Percentiles rank a stretch among this genome's conserved stretches.
These are phyloP conservation scores for Tiliqua scincoides DNA, from an alignment of 2,113 vertebrate genomes.

Conservation along the genomic window DNA sequence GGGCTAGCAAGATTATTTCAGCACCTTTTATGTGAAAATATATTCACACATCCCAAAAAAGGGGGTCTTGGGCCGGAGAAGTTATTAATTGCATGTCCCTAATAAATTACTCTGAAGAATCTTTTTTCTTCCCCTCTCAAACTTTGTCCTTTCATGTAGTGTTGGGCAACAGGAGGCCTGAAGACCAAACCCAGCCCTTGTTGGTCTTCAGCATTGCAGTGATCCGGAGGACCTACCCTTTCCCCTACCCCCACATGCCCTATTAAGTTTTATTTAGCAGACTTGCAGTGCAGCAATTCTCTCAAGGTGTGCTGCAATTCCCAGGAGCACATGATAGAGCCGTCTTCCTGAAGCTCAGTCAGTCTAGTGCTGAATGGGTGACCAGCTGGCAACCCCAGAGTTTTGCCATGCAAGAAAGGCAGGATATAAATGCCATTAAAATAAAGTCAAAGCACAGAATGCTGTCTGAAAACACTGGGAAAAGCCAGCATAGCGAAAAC, in stretches of 20 bases:
- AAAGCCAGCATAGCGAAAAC: background rate
- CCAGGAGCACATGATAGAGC: too few relatives aligned
- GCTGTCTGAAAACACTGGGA: background rate
- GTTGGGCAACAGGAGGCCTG: background rate
- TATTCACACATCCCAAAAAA: constrained; percentile 8
- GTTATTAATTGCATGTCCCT: constrained; percentile 9
- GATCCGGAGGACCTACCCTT: background rate
- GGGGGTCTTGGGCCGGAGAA: constrained; percentile 17
- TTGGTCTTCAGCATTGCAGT: too few relatives aligned
- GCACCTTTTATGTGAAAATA: constrained; percentile 33
- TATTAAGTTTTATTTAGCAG: too few relatives aligned
- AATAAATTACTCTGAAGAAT: background rate
- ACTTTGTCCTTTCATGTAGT: background rate
- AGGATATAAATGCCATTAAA: too few relatives aligned
- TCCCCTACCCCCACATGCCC: background rate
- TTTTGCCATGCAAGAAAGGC: too few relatives aligned
- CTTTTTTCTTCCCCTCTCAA: background rate
- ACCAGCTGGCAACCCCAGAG: too few relatives aligned
- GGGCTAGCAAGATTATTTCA: constrained; percentile 19
- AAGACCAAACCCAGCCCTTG: background rate
- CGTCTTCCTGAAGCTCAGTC: too few relatives aligned
- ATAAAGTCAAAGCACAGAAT: background rate
- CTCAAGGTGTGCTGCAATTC: too few relatives aligned
- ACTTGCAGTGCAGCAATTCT: too few relatives aligned
- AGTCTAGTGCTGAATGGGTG: too few relatives aligned